Conservation (phyloP, 2,797 vertebrate genomes). For the Peromyscus eremicus region DNA sequence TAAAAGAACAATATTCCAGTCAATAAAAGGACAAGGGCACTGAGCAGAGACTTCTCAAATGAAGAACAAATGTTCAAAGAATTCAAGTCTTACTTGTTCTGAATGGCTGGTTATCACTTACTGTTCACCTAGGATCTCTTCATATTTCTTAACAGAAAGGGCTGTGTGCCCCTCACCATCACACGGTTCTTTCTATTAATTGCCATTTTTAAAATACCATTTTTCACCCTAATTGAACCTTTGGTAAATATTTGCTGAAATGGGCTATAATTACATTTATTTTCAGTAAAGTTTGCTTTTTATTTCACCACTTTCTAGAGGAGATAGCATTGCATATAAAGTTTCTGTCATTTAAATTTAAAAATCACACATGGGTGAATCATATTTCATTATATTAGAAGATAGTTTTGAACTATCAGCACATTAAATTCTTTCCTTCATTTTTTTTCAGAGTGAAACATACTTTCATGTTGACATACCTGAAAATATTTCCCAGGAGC, state of each 20-base stretch:
- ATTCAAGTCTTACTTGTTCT: not conserved
- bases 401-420: constrained; percentile 55
- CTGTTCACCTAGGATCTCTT: not conserved
- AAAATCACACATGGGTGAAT: constrained; percentile 30
- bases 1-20: not conserved
- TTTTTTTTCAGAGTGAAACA: constrained; percentile 17
- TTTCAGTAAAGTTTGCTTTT: constrained; percentile 35
- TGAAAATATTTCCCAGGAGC: constrained; percentile 27
- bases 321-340: not conserved
- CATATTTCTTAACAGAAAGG: not conserved
- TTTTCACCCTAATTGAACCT: not conserved
- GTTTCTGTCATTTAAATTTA: constrained; percentile 43
- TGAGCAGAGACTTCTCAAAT: not conserved
- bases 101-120: not conserved
- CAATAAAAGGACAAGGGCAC: not conserved
- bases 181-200: not conserved
- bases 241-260: constrained; percentile 44
- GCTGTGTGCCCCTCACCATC: no score
- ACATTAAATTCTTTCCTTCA: constrained; percentile 29
- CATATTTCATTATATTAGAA: constrained; percentile 42
- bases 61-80: not conserved
- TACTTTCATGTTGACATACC: constrained; percentile 32
- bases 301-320: constrained; percentile 23
- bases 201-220: not conserved
- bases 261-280: constrained; percentile 21